These are phyloP conservation scores for Pterophyllum scalare DNA, from an alignment of 2,113 vertebrate genomes.

Conservation along the genomic window DNA sequence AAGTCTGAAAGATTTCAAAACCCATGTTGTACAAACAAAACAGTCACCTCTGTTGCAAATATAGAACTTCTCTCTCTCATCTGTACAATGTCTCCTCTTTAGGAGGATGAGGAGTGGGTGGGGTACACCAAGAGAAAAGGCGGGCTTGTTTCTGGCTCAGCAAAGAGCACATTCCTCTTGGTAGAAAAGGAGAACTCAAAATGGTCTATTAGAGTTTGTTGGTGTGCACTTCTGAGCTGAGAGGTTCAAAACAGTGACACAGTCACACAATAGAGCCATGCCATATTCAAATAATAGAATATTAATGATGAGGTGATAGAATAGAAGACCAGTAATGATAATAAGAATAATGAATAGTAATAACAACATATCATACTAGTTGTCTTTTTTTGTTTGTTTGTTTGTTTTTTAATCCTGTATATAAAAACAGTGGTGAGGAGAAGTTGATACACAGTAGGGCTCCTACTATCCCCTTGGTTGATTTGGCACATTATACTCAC, in stretches of 20 bases:
- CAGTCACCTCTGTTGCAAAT: constrained; percentile 77
- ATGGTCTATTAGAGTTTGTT: constrained; percentile 44
- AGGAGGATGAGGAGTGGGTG: constrained; percentile 52
- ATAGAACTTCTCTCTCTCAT: constrained; percentile 71
- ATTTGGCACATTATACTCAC: constrained; percentile 76
- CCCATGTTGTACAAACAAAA: constrained; percentile 72
- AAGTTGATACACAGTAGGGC: constrained; percentile 69
- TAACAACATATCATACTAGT: constrained; percentile 71
- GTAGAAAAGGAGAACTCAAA: constrained; percentile 61
- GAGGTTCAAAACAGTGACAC: constrained; percentile 68
- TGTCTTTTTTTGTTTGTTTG: neutral
- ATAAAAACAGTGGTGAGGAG: constrained; percentile 72
- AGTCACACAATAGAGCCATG: constrained; percentile 74
- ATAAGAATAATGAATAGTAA: constrained; percentile 75
- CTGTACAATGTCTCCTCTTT: constrained; percentile 67
- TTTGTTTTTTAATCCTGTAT: constrained; percentile 47
- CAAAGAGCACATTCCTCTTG: constrained; percentile 60
- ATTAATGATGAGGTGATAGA: constrained; percentile 68
- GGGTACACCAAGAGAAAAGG: constrained; percentile 62
- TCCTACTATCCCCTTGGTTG: constrained; percentile 53
- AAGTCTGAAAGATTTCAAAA: constrained; percentile 75
- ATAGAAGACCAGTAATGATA: constrained; percentile 71
- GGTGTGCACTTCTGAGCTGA: constrained; percentile 43
- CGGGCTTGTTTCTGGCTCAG: constrained; percentile 51
- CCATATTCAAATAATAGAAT: constrained; percentile 69